Evolutionary conservation across 2,113 vertebrate genomes (phyloP), one percentile per base, ranked within the genome.

Genomic region (Eidolon helvum): DNA sequence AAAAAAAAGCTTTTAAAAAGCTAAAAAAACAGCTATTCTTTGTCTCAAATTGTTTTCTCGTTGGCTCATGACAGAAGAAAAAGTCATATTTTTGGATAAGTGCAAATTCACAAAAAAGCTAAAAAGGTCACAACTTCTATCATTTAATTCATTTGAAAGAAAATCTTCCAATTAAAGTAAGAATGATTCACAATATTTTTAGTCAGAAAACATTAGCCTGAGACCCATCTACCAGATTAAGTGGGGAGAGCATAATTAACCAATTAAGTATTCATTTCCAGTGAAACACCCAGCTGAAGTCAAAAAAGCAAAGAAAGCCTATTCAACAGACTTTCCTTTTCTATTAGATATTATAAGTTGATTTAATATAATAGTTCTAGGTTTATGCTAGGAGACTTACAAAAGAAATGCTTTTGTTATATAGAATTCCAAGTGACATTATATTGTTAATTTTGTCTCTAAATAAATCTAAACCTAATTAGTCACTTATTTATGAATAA

Each of bases 91-190:
- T 94, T 75, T 59, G 7, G 24, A 43, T 95, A 87, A 94, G 28
- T 86, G 65, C 33, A 96, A 91, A 94, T 93, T 83, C 69, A n/a
- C 9, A 87, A 84, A 61, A 86, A 91, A 91, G 16, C 35, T 91
- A 87, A 91, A 85, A 85, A 95, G 68, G 19, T 91, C 74, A 79
- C 10, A 86, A 50, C 35, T 80, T 75, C 19, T 92, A 66, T 61
- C 12, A 79, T 68, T 90, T 75, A 82, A 86, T 91, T 78, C 30
- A 74, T 79, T 91, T 82, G 24, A 94, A 91, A 19, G 26, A 59
- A 24, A 91, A 93, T 40, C 22, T 8, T 91, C 53, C 30, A 93
- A 93, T 95, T 96, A 96, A 85, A 78, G 19, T 50, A 68, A 93
- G 33, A 92, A 92, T 12, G 18, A 57, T 48, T 87, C 48, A 22